These are phyloP conservation scores for Ceratina calcarata DNA, from an alignment of 1,140 invertebrate genomes.

Conservation along the genomic window DNA sequence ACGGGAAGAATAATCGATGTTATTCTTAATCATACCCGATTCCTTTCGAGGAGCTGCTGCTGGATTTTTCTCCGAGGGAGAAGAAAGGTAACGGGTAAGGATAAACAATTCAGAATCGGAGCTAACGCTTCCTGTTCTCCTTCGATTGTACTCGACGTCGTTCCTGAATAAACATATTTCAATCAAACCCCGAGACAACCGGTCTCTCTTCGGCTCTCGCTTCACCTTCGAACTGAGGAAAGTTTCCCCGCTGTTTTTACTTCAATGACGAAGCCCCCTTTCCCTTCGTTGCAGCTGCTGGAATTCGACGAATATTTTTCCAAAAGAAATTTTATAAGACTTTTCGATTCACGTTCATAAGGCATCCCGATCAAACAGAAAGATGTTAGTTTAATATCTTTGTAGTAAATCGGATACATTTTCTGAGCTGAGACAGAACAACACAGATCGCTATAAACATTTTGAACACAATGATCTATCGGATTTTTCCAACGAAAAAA, in stretches of 20 bases:
- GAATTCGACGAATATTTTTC: conserved; percentile 17
- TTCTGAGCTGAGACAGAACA: not conserved
- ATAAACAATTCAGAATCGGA: conserved; percentile 43
- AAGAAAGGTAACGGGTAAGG: conserved; percentile 38
- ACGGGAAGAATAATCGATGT: not conserved
- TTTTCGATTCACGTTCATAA: not conserved
- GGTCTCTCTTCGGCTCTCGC: not conserved
- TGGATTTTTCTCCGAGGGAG: conserved; percentile 27
- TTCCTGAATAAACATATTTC: conserved; percentile 56
- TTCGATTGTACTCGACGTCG: conserved; percentile 57
- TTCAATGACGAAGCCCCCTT: not conserved
- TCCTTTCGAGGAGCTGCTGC: not conserved
- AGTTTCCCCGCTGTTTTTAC: conserved; percentile 23
- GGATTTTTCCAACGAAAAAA: no score
- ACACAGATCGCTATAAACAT: not conserved
- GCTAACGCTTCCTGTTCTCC: conserved; percentile 36
- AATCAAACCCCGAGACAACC: conserved; percentile 39
- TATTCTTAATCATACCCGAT: conserved; percentile 38
- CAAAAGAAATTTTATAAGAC: not conserved
- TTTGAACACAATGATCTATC: not conserved
- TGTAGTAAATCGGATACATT: not conserved
- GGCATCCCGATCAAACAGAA: not conserved
- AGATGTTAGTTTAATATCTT: not conserved
- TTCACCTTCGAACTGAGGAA: conserved; percentile 37
- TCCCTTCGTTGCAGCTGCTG: no score